Evolutionary conservation across 2,113 vertebrate genomes (phyloP).

Genomic region (Cinclus mexicanus): DNA sequence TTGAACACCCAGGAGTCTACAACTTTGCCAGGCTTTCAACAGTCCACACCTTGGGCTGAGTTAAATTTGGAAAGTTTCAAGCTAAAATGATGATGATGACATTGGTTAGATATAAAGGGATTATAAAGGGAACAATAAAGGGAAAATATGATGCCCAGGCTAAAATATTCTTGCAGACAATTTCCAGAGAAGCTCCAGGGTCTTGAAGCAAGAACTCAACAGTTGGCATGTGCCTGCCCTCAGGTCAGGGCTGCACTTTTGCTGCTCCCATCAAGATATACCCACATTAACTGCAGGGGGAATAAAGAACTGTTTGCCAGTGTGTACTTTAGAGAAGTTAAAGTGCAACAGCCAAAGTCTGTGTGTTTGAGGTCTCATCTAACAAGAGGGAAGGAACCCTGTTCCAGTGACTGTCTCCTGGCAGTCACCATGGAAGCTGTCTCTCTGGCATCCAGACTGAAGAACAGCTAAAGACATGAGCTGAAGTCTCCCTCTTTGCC

Average conservation of each 20-base stretch:
- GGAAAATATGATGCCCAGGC: background rate
- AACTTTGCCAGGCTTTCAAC: background rate
- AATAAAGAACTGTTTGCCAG: background rate
- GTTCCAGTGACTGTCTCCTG: background rate
- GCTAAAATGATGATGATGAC: background rate
- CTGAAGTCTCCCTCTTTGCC: background rate
- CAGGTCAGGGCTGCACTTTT: background rate
- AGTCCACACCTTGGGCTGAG: fast-evolving
- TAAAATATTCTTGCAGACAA: background rate
- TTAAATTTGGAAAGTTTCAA: conserved; percentile 21
- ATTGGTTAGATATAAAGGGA: background rate
- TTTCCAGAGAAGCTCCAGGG: background rate
- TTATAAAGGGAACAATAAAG: background rate
- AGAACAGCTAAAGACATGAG: background rate
- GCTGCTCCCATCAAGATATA: background rate
- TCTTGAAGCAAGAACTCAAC: background rate
- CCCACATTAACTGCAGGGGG: background rate
- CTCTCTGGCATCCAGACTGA: background rate
- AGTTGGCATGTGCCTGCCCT: background rate
- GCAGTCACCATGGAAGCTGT: background rate
- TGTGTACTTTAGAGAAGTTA: background rate
- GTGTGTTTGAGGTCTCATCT: background rate
- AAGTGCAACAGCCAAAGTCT: background rate
- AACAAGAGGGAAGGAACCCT: background rate
- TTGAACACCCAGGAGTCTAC: background rate